Base-by-base conservation (phyloP, 2,113 vertebrate species). In the Rhipidura dahli region DNA sequence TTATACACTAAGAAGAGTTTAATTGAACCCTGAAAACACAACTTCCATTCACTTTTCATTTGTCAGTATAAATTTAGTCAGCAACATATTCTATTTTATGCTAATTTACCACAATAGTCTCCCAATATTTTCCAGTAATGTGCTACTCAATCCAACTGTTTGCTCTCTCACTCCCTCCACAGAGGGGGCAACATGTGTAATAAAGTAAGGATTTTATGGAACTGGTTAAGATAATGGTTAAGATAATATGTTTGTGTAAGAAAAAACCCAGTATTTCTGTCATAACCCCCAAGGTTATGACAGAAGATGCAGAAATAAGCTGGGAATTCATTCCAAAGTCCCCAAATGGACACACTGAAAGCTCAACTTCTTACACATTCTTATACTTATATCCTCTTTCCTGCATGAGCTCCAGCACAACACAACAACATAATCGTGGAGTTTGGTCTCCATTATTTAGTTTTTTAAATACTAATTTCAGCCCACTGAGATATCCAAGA, bases 21-120 rank as follows among this genome's bases (percentile, higher is more conserved):
- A 97, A 90, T 40, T 64, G 89, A 90, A 84, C 51, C 59, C 90
- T 73, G 63, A 82, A 94, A 93, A 89, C 23, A 27, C 33, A 54
- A 61, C 65, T 77, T 93, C 35, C 63, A 65, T 47, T 90, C 68
- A 35, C n/a, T 64, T 90, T 79, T 90, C 72, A 61, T 66, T 19
- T 90, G 44, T 44, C 39, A 85, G 30, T 6, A 72, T 26, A 59
- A 92, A 86, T 80, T 86, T 54, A 81, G 72, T 47, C 51, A 90
- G 47, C 42, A 93, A 66, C 24, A 44, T 71, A 59, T 59, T 88
- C 54, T 72, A 7, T 39, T 80, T 28, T 31, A 47, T 40, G 37
- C 40, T 80, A 80, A 88, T 93, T 88, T 39, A 81, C 57, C 82
- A 88, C 56, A 83, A 26, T 1, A 87, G 65, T n/a, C 59, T 81